phyloP scores from a whole-genome alignment of 2,888 invertebrate genomes.

The Coecobrya sp. region DNA sequence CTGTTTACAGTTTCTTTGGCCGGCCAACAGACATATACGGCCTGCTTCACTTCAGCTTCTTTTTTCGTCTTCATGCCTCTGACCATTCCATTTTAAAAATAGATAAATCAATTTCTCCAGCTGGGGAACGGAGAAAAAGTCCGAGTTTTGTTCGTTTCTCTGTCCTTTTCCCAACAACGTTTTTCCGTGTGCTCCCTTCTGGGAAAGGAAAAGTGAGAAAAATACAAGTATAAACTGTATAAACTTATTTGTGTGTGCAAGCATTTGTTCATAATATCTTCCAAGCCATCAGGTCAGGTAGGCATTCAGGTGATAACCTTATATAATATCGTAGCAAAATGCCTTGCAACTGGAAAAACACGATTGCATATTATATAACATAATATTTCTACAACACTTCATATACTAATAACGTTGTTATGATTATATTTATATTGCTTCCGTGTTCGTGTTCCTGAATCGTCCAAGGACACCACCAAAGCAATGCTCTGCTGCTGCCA shows the following conservation, averaged over 20 bases:
- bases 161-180: neutral
- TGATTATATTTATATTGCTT: slow-evolving; percentile 32
- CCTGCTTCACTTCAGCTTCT: slow-evolving; percentile 21
- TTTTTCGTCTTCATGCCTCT: slow-evolving; percentile 25
- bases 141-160: slow-evolving; percentile 15
- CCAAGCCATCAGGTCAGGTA: slow-evolving; percentile 3
- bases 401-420: slow-evolving; percentile 25
- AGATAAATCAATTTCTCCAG: slow-evolving; percentile 75
- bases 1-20: neutral
- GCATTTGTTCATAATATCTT: neutral
- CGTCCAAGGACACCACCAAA: slow-evolving; percentile 54
- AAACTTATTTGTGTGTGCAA: neutral
- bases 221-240: slow-evolving; percentile 7
- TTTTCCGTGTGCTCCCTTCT: neutral
- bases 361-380: neutral
- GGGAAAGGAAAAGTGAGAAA: slow-evolving; percentile 44
- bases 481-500: neutral
- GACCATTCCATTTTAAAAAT: slow-evolving; percentile 72
- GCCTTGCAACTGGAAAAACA: neutral
- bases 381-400: neutral
- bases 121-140: slow-evolving; percentile 7
- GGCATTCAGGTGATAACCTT: neutral
- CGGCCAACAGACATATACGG: neutral
- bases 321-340: neutral
- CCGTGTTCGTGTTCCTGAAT: slow-evolving; percentile 41